Percentiles rank a stretch among this genome's conserved stretches.
These are phyloP conservation scores for Galaxea fascicularis DNA, from an alignment of 92 coral and sea anemone genomes.

Conservation along the genomic window DNA sequence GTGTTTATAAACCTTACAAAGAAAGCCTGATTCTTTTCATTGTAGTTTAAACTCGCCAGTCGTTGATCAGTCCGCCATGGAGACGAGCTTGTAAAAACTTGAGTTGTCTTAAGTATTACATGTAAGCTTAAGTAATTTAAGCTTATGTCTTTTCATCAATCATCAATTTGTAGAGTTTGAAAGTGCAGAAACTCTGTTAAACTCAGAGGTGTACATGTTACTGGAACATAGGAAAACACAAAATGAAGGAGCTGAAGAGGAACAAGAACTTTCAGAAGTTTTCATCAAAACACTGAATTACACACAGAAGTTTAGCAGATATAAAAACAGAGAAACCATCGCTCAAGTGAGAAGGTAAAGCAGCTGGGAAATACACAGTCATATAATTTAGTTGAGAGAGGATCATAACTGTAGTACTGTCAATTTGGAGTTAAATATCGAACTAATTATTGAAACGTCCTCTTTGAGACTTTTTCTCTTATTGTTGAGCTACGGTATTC, in stretches of 20 bases:
- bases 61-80: neutral
- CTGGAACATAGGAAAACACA: constrained; percentile 96
- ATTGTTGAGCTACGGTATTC: too few species aligned
- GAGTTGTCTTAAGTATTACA: too few species aligned
- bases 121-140: too few species aligned
- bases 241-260: constrained; percentile 96
- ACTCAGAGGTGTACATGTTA: constrained; percentile 98
- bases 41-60: neutral
- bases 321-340: constrained; percentile 97
- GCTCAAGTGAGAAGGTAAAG: constrained; percentile 95
- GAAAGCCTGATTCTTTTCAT: too few species aligned
- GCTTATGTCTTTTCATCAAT: too few species aligned
- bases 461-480: too few species aligned
- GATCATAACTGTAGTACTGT: neutral
- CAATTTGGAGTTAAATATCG: too few species aligned
- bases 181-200: constrained; percentile 94
- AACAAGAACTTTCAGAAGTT: constrained; percentile 94
- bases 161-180: constrained; percentile 81
- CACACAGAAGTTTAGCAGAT: constrained; percentile 95
- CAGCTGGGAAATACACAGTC: neutral
- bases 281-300: constrained; percentile 92
- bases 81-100: too few species aligned
- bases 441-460: too few species aligned
- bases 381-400: neutral
- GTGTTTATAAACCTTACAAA: neutral